These are phyloP conservation scores for rat (Rattus norvegicus) DNA, from an alignment of 2,113 vertebrate species.

Conservation along the genomic window DNA sequence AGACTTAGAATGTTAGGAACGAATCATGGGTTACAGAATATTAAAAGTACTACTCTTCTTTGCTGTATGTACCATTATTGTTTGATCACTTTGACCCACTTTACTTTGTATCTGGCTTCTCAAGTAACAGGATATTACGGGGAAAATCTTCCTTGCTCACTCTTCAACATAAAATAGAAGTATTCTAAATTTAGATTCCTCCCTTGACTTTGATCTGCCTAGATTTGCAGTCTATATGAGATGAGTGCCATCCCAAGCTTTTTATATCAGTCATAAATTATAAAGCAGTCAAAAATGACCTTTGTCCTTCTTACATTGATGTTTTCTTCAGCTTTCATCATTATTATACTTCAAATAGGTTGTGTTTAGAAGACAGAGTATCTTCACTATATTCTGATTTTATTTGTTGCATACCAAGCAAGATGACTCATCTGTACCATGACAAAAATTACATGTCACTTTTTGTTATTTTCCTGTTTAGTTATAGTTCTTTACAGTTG, in stretches of 20 bases:
- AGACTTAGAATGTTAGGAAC: background rate
- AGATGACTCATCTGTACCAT: background rate
- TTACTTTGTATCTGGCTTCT: slow-evolving; percentile 51
- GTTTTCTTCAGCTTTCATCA: slow-evolving; percentile 44
- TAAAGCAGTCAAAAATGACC: slow-evolving; percentile 52
- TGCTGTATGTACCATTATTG: background rate
- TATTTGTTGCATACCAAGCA: background rate
- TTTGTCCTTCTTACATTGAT: background rate
- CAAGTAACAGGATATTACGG: slow-evolving; percentile 46
- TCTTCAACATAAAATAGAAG: slow-evolving; percentile 67
- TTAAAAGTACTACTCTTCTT: background rate
- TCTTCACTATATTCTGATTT: slow-evolving; percentile 49
- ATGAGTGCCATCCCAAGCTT: slow-evolving; percentile 31
- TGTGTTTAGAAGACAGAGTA: slow-evolving; percentile 1
- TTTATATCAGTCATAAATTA: slow-evolving; percentile 65
- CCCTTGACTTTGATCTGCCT: slow-evolving; percentile 45
- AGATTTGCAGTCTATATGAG: slow-evolving; percentile 58
- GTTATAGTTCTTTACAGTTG: background rate
- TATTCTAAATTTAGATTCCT: slow-evolving; percentile 62
- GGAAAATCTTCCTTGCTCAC: slow-evolving; percentile 33
- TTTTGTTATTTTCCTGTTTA: slow-evolving; percentile 23
- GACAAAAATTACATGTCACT: background rate
- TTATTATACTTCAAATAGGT: slow-evolving; percentile 33
- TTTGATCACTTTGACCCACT: slow-evolving; percentile 56
- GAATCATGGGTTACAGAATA: background rate